These are phyloP conservation scores for Amphipyra berbera DNA, from an alignment of 2,888 invertebrate genomes.

Conservation along the genomic window DNA sequence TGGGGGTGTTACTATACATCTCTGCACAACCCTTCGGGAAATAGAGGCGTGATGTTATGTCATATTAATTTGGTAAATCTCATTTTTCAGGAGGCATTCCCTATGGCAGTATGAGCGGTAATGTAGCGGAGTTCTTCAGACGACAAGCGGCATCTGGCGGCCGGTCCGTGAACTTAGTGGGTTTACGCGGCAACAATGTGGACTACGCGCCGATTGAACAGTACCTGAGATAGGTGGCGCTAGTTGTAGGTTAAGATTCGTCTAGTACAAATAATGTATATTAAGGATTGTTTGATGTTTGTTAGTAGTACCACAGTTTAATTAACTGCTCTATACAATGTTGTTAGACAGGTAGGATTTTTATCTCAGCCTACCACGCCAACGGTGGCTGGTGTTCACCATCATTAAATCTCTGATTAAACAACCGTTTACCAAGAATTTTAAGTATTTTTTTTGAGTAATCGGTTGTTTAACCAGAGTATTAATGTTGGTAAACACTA, in stretches of 20 bases:
- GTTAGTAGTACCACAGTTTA: background rate
- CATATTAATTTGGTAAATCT: too few relatives aligned
- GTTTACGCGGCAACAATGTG: conserved; percentile 54
- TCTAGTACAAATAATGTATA: background rate
- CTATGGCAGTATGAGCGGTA: conserved; percentile 91
- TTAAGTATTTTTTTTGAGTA: too few relatives aligned
- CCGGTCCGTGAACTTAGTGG: conserved; percentile 56
- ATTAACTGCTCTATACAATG: too few relatives aligned
- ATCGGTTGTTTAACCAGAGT: too few relatives aligned
- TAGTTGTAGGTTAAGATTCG: conserved; percentile 29
- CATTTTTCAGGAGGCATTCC: conserved; percentile 90
- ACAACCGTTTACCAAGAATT: too few relatives aligned
- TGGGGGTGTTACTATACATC: too few relatives aligned
- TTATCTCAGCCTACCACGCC: too few relatives aligned
- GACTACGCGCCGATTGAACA: conserved; percentile 79
- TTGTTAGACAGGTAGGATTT: too few relatives aligned
- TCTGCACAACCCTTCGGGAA: too few relatives aligned
- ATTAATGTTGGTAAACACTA: too few relatives aligned
- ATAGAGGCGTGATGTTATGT: too few relatives aligned
- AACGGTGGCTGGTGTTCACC: background rate
- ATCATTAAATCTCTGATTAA: too few relatives aligned
- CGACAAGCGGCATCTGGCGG: conserved; percentile 72
- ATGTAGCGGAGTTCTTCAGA: conserved; percentile 86
- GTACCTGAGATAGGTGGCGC: conserved; percentile 75
- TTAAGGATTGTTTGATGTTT: background rate